Conservation (phyloP, 1,140 invertebrate genomes). For the Rhagoletis pomonella region DNA sequence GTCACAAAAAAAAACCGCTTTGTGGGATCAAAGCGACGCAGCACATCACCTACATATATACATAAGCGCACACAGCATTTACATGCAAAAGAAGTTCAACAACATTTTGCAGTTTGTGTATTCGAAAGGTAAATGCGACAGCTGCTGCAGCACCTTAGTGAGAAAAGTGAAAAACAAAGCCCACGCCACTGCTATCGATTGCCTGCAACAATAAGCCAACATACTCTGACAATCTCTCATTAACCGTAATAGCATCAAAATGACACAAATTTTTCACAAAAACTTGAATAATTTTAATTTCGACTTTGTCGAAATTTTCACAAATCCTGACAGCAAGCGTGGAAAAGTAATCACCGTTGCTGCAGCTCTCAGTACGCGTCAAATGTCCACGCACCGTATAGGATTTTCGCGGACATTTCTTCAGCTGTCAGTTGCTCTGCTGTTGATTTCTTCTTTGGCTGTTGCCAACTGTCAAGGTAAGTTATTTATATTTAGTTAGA, state of each 20-base stretch:
- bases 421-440: not conserved
- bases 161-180: not conserved
- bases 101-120: not conserved
- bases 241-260: not conserved
- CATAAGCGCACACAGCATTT: not conserved
- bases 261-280: conserved; percentile 37
- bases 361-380: not conserved
- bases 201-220: not conserved
- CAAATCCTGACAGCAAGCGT: not conserved
- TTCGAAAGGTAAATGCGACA: not conserved
- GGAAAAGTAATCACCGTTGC: not conserved
- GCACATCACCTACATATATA: conserved; percentile 10
- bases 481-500: not conserved
- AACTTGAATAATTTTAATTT: conserved; percentile 17
- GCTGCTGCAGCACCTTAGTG: not conserved
- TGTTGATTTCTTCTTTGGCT: conserved; percentile 38
- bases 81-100: conserved; percentile 24
- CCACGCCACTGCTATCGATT: not conserved
- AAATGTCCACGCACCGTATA: conserved; percentile 22
- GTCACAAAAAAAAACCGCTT: not conserved
- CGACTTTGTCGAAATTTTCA: conserved; percentile 34
- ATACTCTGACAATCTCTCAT: not conserved
- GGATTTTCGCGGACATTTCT: not conserved
- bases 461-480: conserved; percentile 50
- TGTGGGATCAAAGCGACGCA: not conserved